These are phyloP conservation scores for Danio tinwini DNA, from an alignment of 2,797 vertebrate species.

Conservation along the genomic window DNA sequence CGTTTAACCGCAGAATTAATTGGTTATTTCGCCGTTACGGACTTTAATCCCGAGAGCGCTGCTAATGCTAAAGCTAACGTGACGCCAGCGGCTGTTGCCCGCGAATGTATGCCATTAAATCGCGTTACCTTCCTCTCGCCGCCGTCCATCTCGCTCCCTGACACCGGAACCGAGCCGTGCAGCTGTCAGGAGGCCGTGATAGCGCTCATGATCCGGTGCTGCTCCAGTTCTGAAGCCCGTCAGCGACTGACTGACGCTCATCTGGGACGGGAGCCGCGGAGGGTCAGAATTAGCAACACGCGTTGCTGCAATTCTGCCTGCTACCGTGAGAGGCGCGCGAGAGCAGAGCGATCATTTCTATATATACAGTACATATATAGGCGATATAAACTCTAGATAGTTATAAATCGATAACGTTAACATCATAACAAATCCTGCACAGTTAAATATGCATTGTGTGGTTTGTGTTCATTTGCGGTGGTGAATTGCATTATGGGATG, in stretches of 20 bases:
- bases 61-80: conserved; percentile 46
- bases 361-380: no score
- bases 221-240: conserved; percentile 42
- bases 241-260: conserved; percentile 66
- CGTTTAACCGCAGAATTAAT: background rate
- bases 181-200: conserved; percentile 72
- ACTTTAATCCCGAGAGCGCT: conserved; percentile 15
- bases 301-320: background rate
- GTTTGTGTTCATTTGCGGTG: no score
- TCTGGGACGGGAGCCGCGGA: conserved; percentile 74
- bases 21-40: background rate
- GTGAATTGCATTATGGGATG: no score
- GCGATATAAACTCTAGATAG: no score
- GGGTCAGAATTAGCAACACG: conserved; percentile 50
- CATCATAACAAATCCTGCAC: no score
- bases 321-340: background rate
- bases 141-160: conserved; percentile 78
- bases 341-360: background rate
- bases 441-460: no score
- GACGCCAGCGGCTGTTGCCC: background rate
- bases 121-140: conserved; percentile 79
- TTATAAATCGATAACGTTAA: no score
- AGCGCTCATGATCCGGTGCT: background rate
- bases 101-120: background rate
- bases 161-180: conserved; percentile 66